phyloP scores from a whole-genome alignment of 2,888 invertebrate species.

The Slavum lentiscoides region DNA sequence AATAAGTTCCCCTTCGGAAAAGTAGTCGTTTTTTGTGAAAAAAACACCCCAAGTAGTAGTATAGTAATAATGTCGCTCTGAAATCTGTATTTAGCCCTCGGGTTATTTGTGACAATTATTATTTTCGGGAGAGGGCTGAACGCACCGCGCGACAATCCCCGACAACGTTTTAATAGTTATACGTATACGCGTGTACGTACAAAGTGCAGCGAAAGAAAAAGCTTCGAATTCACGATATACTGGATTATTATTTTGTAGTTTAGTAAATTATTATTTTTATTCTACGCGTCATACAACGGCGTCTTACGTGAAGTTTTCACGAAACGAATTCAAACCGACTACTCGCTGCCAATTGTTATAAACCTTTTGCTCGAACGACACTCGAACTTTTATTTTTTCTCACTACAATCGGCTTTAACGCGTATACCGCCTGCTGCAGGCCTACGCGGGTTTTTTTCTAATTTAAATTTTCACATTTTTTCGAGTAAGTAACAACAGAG shows the following conservation, averaged over 20 bases:
- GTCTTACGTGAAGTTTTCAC: background rate
- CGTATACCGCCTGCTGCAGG: no score
- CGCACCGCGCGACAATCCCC: background rate
- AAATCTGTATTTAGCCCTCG: constrained; percentile 31
- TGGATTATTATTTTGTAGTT: no score
- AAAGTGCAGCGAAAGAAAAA: constrained; percentile 8
- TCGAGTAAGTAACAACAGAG: no score
- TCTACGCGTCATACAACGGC: no score
- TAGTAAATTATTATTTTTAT: no score
- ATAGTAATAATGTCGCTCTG: constrained; percentile 5
- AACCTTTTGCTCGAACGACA: no score
- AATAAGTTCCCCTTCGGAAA: constrained; percentile 18
- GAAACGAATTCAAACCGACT: no score
- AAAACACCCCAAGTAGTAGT: constrained; percentile 27
- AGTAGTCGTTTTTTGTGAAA: constrained; percentile 4
- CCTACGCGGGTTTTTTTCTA: no score
- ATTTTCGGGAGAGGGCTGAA: background rate
- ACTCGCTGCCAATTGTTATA: no score
- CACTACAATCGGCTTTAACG: no score
- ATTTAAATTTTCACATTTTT: no score
- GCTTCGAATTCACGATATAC: background rate
- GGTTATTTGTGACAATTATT: constrained; percentile 50
- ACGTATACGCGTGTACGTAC: background rate
- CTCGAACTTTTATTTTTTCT: no score
- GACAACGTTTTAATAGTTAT: background rate